phyloP scores from a whole-genome alignment of 2,113 vertebrate species.

The Upupa epops region DNA sequence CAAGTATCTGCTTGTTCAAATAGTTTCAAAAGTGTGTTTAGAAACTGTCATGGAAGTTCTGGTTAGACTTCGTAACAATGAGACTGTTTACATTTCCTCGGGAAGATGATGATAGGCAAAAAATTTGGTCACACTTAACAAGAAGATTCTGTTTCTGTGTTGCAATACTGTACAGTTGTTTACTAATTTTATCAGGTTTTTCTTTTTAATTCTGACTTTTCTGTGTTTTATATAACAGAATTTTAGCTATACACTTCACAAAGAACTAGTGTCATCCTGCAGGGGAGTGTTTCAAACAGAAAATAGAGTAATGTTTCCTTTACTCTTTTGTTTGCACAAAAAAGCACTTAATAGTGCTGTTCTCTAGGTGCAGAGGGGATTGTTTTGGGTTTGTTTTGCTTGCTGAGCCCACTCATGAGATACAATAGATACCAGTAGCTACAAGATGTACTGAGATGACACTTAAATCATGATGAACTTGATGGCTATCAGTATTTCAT shows the following conservation, averaged over 20 bases:
- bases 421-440: background rate
- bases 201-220: background rate
- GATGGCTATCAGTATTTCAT: background rate
- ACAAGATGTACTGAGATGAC: background rate
- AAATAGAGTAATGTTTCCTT: background rate
- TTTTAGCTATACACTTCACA: background rate
- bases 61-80: background rate
- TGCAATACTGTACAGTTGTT: background rate
- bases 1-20: constrained; percentile 10
- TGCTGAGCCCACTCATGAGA: background rate
- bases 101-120: background rate
- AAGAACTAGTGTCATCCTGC: background rate
- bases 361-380: background rate
- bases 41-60: background rate
- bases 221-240: background rate
- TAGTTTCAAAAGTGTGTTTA: background rate
- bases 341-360: background rate
- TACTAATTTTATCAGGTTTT: background rate
- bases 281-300: background rate
- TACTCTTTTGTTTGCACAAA: background rate
- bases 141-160: background rate
- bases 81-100: background rate
- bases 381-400: background rate
- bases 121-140: background rate
- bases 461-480: background rate